A percentile compares a stretch with the other conserved stretches of the same genome.
These are phyloP conservation scores for Schlechtendalia chinensis DNA, from an alignment of 1,140 invertebrate species.

Conservation along the genomic window DNA sequence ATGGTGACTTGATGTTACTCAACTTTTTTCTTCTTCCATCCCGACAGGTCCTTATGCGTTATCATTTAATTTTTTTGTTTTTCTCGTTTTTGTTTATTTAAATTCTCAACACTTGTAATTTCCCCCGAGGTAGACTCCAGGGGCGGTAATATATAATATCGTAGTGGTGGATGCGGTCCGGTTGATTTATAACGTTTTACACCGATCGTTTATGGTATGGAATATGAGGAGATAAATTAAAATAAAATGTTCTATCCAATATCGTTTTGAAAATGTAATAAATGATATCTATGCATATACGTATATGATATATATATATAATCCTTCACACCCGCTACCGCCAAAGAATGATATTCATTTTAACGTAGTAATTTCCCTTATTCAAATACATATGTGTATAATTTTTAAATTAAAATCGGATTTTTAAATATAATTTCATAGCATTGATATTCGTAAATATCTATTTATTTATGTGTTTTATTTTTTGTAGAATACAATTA, in stretches of 20 bases:
- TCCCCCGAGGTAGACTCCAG: constrained; percentile 19
- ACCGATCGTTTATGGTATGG: not conserved
- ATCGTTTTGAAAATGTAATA: constrained; percentile 27
- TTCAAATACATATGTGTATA: constrained; percentile 13
- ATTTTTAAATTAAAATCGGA: not conserved
- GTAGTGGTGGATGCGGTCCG: not conserved
- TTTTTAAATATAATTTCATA: not conserved
- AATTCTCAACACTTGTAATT: constrained; percentile 39
- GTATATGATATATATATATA: not conserved
- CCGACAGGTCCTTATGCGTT: not conserved
- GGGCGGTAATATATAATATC: constrained; percentile 11
- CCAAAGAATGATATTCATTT: not conserved
- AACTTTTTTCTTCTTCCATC: constrained; percentile 9
- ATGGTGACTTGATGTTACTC: not conserved
- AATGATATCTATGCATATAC: not conserved
- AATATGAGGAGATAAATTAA: constrained; percentile 35
- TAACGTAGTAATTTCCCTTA: not conserved
- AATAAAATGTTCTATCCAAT: constrained; percentile 22
- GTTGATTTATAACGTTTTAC: constrained; percentile 39
- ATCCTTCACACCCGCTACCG: not conserved
- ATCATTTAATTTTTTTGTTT: constrained; percentile 18
- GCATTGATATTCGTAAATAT: too few relatives aligned
- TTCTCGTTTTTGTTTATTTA: constrained; percentile 33
- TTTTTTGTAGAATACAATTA: too few relatives aligned
- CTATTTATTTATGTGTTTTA: too few relatives aligned